These are phyloP conservation scores for Andricus grossulariae DNA, from an alignment of 1,140 invertebrate genomes.

Conservation along the genomic window DNA sequence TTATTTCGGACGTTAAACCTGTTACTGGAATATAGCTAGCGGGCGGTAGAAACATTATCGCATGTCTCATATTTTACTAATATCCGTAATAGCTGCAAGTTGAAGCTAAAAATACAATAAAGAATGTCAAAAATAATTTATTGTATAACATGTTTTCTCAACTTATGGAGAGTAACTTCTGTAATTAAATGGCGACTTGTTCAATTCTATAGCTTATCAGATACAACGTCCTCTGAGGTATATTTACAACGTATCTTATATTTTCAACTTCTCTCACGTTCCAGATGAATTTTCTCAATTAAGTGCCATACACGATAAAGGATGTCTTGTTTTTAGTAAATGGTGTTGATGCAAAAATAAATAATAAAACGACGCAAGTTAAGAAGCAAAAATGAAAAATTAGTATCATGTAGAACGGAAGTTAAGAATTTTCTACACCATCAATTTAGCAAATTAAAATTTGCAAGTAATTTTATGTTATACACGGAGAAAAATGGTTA, in stretches of 20 bases:
- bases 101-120: conserved; percentile 14
- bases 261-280: background rate
- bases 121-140: conserved; percentile 1
- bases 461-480: too few species aligned
- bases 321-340: conserved; percentile 18
- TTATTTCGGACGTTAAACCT: background rate
- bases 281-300: conserved; percentile 20
- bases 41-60: background rate
- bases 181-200: conserved; percentile 31
- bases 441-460: too few species aligned
- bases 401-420: background rate
- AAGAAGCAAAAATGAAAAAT: conserved; percentile 9
- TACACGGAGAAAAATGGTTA: background rate
- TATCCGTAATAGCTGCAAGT: background rate
- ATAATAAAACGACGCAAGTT: conserved; percentile 8
- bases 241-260: conserved; percentile 13
- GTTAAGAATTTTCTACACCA: too few species aligned
- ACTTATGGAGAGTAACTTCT: conserved; percentile 19
- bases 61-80: conserved; percentile 5
- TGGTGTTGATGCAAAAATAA: conserved; percentile 10
- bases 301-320: conserved; percentile 5
- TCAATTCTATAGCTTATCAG: conserved; percentile 15
- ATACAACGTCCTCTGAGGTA: conserved; percentile 21
- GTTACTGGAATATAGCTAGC: conserved; percentile 7
- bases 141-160: conserved; percentile 22